Conservation (phyloP, 2,797 vertebrate species). For the Phrynocephalus vlangalii region DNA sequence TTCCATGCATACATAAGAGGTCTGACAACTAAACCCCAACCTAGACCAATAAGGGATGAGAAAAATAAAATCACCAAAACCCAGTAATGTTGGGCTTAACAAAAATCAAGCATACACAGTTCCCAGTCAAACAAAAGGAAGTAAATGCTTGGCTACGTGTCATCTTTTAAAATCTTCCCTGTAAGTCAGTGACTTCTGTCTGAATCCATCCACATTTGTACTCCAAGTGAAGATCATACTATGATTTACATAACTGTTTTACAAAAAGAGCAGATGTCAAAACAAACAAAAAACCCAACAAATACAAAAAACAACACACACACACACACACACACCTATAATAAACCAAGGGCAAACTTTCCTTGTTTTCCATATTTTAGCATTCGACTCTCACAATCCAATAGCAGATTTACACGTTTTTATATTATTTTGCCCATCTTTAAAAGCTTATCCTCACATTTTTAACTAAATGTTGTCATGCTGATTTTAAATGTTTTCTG, state of each 20-base stretch:
- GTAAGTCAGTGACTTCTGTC: background rate
- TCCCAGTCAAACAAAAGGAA: background rate
- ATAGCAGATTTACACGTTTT: no score
- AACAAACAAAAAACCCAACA: background rate
- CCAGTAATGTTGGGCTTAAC: conserved; percentile 11
- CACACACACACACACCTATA: background rate
- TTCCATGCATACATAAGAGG: background rate
- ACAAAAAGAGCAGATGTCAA: conserved; percentile 12
- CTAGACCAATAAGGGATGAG: background rate
- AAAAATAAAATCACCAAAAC: background rate
- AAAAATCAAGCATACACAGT: background rate
- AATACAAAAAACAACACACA: background rate
- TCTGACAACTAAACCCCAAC: background rate
- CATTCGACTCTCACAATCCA: no score
- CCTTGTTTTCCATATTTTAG: background rate
- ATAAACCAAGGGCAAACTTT: background rate
- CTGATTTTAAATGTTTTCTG: no score
- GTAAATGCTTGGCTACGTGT: conserved; percentile 16
- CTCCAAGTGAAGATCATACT: conserved; percentile 1
- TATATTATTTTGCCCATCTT: no score
- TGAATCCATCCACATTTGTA: background rate
- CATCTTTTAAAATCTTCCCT: background rate
- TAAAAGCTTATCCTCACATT: no score
- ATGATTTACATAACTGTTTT: conserved; percentile 28
- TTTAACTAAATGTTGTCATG: no score